Base-by-base conservation (phyloP, 2,113 vertebrate genomes). In the Mormyrus lacerda region DNA sequence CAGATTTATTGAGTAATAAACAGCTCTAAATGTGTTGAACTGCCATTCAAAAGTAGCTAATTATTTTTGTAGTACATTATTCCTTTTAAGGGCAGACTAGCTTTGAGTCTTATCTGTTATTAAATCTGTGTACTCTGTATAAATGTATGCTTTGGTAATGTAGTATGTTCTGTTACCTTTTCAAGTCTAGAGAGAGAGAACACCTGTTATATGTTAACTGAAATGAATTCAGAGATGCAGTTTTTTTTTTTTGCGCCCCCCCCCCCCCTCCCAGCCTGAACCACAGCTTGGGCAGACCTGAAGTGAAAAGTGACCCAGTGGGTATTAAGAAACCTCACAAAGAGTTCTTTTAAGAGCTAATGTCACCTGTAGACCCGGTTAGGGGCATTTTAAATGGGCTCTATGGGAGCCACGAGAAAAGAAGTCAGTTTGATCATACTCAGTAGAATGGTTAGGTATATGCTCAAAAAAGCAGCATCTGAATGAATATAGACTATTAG, bases 271-370 rank as follows among this genome's bases (percentile, higher is more conserved):
- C 44, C 88, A 83, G 39, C 73, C 48, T 27, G 47, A 35, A 73
- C 31, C 88, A 35, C 13, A 35, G 88, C 35, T 53, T 35, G 53
- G 73, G 73, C 11, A 31, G 27, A 27, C 47, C 4, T 51, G 35
- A 55, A 83, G 76, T 84, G 88, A 85, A 85, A 89, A 85, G 82
- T 61, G 88, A 89, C 88, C 76, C 11, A 47, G 53, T 76, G 42
- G 50, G 39, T n/a, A 87, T 85, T 89, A 21, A 51, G 6, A 31
- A 61, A 61, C 13, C 9, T 44, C 73, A n/a, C 31, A 53, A 83
- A 83, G 88, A 83, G 24, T 17, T 82, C 45, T 47, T 69, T 48
- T 47, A 7, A 73, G 17, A 51, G 65, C 39, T 42, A 31, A 44
- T 69, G 42, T 48, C 82, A 84, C 82, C 44, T 47, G 47, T 47